These are phyloP conservation scores for Pyrrhia umbra DNA, from an alignment of 2,888 invertebrate genomes.

Conservation along the genomic window DNA sequence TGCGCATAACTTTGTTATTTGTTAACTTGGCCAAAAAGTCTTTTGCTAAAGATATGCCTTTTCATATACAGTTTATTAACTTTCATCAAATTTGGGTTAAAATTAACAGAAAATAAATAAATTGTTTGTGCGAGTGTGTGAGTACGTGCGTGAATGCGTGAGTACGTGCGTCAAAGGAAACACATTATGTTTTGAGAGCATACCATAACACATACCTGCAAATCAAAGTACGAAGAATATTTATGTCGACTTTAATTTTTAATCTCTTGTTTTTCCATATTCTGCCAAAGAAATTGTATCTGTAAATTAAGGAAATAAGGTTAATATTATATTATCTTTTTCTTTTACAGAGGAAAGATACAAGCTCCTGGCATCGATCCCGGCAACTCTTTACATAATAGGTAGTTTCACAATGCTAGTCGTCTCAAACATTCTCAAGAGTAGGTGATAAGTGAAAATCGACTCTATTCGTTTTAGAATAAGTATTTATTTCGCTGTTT, in stretches of 20 bases:
- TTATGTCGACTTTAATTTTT: too few relatives aligned
- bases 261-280: too few relatives aligned
- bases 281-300: background rate
- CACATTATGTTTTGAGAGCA: too few relatives aligned
- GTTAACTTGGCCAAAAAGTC: background rate
- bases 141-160: too few relatives aligned
- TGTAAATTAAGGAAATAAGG: fast-evolving
- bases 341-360: slow-evolving; percentile 94
- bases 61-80: background rate
- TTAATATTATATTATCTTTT: slow-evolving; percentile 53
- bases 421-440: slow-evolving; percentile 80
- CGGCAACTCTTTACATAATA: slow-evolving; percentile 93
- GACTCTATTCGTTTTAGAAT: slow-evolving; percentile 47
- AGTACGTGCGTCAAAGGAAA: too few relatives aligned
- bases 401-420: slow-evolving; percentile 92
- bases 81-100: background rate
- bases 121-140: too few relatives aligned
- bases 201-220: too few relatives aligned
- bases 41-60: background rate
- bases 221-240: too few relatives aligned
- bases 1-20: slow-evolving; percentile 29
- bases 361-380: slow-evolving; percentile 94
- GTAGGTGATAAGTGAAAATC: slow-evolving; percentile 78
- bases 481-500: slow-evolving; percentile 55
- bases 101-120: background rate